Base-by-base conservation (phyloP, 1,140 invertebrate genomes). In the Drosophila bocki region DNA sequence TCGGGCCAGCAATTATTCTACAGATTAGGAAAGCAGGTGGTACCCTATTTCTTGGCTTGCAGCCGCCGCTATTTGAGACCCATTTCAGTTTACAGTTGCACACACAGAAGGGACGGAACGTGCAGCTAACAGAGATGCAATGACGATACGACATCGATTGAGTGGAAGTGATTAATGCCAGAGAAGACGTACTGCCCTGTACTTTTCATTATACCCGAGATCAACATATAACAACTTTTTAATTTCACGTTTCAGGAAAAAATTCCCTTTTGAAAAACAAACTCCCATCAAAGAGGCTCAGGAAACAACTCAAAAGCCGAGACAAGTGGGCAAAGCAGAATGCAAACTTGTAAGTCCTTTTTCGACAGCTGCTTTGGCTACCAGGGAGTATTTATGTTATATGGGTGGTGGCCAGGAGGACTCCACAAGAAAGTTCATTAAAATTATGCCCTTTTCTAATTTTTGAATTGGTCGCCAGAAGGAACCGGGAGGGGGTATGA, bases 401-500 rank as follows among this genome's bases (percentile, higher is more conserved):
- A 50, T 57, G 47, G 29, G 56, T 29, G 54, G 57, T 50, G 35
- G 37, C 59, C 75, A 69, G 44, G 71, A 69, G 44, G 71, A 68
- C 80, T 71, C 48, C 60, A 59, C 51, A 80, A 82, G 65, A 90
- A 90, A 90, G 85, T 90, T 90, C 85, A 90, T 90, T 90, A 90
- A 91, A 90, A 90, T 90, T 90, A 91, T 90, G 86, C 86, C 86
- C 85, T 90, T 85, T 87, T 87, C 85, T 88, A 88, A 88, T 88
- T 88, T 57, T 57, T 83, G 71, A 80, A 79, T 77, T 75, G 82
- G 39, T 47, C 13, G 63, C 33, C 41, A 32, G 44, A 48, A 62
- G 29, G 33, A 15, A 39, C 42, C 19, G 19, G 19, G 19, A n/a
- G 17, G 32, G 5, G 9, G 48, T 26, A 32, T 2, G 39, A n/a